Evolutionary conservation across 2,113 vertebrate genomes (phyloP).

Genomic region (Epinephelus moara): DNA sequence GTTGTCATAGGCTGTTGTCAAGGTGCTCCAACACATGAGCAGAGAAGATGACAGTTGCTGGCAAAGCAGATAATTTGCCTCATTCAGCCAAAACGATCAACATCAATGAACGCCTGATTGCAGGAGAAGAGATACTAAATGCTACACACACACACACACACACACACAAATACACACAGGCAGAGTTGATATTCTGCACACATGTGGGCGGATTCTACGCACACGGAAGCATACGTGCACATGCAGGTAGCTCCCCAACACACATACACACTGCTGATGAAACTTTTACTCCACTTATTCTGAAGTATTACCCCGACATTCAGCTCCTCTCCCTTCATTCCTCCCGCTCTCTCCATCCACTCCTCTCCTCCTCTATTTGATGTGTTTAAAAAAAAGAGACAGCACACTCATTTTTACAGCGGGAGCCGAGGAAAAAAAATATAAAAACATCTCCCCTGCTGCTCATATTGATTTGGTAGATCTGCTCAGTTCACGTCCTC

Average conservation of each 20-base stretch:
- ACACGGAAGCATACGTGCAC: conserved; percentile 1
- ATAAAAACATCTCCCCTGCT: conserved; percentile 44
- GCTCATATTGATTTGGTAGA: conserved; percentile 57
- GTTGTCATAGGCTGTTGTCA: not conserved
- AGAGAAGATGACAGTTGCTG: conserved; percentile 33
- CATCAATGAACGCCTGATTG: conserved; percentile 69
- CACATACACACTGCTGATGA: conserved; percentile 41
- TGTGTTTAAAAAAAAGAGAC: conserved; percentile 23
- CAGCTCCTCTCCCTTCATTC: not conserved
- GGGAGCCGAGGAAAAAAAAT: not conserved
- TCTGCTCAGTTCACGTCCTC: conserved; percentile 32
- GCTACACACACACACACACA: not conserved
- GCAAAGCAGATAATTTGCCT: conserved; percentile 55
- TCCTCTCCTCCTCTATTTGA: conserved; percentile 18
- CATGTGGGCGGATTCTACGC: not conserved
- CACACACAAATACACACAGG: not conserved
- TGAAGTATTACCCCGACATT: conserved; percentile 43
- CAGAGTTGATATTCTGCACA: conserved; percentile 1
- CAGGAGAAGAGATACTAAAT: conserved; percentile 51
- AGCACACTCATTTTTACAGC: conserved; percentile 39
- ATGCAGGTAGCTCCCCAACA: not conserved
- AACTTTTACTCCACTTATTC: conserved; percentile 50
- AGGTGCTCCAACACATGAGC: not conserved
- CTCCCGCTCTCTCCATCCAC: conserved; percentile 13
- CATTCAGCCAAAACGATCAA: conserved; percentile 53